A percentile compares a stretch with the other conserved stretches of the same genome.
Evolutionary conservation across 2,113 vertebrate species (phyloP).

Genomic region (Setophaga coronata): DNA sequence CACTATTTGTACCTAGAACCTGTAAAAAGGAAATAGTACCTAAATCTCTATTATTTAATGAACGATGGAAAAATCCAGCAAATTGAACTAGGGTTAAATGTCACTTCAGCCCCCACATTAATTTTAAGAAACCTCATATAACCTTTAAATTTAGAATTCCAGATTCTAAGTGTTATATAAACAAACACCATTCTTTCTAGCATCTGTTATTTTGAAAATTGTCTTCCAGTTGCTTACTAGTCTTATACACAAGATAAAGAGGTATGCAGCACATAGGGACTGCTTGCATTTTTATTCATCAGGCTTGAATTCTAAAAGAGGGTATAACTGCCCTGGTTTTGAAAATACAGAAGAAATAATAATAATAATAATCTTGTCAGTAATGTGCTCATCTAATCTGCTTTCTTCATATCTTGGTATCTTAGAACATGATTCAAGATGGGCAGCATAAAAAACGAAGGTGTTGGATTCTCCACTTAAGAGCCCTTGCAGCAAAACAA

Average conservation of each 20-base stretch:
- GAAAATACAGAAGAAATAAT: not conserved
- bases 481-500: not conserved
- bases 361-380: not conserved
- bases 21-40: not conserved
- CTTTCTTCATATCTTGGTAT: not conserved
- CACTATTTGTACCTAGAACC: not conserved
- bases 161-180: not conserved
- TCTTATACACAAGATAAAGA: not conserved
- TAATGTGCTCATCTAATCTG: not conserved
- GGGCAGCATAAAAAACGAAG: not conserved
- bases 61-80: not conserved
- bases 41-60: not conserved
- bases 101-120: not conserved
- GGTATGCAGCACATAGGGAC: not conserved
- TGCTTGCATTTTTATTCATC: not conserved
- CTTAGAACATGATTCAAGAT: not conserved
- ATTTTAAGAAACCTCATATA: constrained; percentile 3
- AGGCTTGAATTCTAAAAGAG: not conserved
- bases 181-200: not conserved
- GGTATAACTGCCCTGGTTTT: rapidly evolving
- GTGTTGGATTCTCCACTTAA: not conserved
- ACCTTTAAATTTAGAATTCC: not conserved
- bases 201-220: not conserved
- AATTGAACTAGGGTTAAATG: not conserved
- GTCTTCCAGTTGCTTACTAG: not conserved